Evolutionary conservation across 2,113 vertebrate genomes (phyloP), one percentile per base, ranked within the genome.

Genomic region (Epinephelus fuscoguttatus): DNA sequence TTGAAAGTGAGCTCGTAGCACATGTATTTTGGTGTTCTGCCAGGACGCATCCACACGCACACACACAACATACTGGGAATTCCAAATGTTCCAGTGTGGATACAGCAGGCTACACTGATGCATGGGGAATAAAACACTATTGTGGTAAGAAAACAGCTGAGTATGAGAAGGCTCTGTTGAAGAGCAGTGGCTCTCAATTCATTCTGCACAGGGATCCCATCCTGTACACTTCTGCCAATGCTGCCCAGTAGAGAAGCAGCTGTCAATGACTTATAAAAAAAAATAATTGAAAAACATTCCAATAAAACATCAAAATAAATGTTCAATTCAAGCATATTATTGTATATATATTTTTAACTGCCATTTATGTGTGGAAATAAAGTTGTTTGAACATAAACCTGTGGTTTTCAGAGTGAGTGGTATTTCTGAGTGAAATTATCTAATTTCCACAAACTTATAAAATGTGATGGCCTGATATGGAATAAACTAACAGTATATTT

Each of bases 281-380:
- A 4, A 30, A 30, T 30, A 30, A 83, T 69, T 72, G 59, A 91
- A 57, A 85, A 86, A 88, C 87, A 93, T 93, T 93, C 87, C 90
- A 89, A 55, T 83, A 78, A 87, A 77, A 23, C 2, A 0, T 57
- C 12, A 68, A 88, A 87, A 69, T 6, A 81, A 68, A 89, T 70
- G 66, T 68, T 78, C 6, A 61, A 52, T 69, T 85, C 0, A 73
- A 73, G 47, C 33, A 76, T 61, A 37, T 74, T 53, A 68, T 7
- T 81, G 56, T 84, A 30, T 63, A 79, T 83, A 75, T 79, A 64
- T 71, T 70, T 79, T 80, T 71, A 78, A 70, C 47, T 79, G 60
- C 56, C 69, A 78, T 77, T 53, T 50, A 70, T 14, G 70, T 71
- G 84, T 80, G 64, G 61, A 85, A 90, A 88, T 92, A 93, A 92